Evolutionary conservation across 2,797 vertebrate species (phyloP).

Genomic region (Enteromius argenteus): DNA sequence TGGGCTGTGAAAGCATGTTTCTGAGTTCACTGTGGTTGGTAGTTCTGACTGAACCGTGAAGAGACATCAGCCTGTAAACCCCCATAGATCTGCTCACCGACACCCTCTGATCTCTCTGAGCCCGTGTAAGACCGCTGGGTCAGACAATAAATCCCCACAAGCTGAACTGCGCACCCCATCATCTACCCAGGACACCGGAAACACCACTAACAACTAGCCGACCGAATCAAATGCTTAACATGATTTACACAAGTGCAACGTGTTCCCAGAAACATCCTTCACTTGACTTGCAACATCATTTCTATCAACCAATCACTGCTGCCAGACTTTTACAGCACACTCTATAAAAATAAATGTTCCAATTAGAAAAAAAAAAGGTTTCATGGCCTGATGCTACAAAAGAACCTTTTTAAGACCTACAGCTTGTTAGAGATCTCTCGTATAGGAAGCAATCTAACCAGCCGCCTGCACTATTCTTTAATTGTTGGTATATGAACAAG

Average conservation of each 20-base stretch:
- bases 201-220: constrained; percentile 14
- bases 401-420: not conserved
- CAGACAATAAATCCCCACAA: constrained; percentile 15
- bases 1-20: not conserved
- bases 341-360: constrained; percentile 28
- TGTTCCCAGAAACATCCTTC: not conserved
- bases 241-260: not conserved
- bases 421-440: not conserved
- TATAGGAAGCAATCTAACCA: not conserved
- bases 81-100: constrained; percentile 15
- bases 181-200: not conserved
- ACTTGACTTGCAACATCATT: not conserved
- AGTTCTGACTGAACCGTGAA: constrained; percentile 13
- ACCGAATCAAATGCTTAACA: constrained; percentile 28
- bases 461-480: not conserved
- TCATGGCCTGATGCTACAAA: not conserved
- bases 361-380: constrained; percentile 13
- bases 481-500: not conserved
- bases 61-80: constrained; percentile 32
- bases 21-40: constrained; percentile 1
- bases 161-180: constrained; percentile 3
- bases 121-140: not conserved
- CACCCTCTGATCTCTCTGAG: constrained; percentile 21
- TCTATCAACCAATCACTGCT: constrained; percentile 7
- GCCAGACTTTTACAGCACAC: not conserved